A percentile compares a stretch with the other conserved stretches of the same genome.
phyloP scores from a whole-genome alignment of 2,797 vertebrate species.

The Furcifer pardalis region DNA sequence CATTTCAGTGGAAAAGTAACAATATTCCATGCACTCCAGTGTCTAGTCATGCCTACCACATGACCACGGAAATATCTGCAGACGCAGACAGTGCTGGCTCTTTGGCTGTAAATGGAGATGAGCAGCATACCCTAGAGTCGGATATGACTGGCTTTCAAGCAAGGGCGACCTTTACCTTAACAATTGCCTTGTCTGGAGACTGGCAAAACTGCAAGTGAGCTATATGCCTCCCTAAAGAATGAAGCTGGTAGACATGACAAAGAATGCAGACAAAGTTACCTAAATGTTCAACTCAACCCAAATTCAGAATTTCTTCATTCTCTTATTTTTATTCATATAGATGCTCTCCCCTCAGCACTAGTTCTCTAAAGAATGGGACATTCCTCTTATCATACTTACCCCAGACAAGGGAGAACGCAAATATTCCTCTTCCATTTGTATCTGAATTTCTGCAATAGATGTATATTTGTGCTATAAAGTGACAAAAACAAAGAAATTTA shows the following conservation, averaged over 20 bases:
- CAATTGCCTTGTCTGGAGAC: too few relatives aligned
- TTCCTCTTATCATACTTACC: constrained; percentile 75
- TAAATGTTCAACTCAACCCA: background rate
- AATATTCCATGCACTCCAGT: too few relatives aligned
- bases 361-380: background rate
- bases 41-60: too few relatives aligned
- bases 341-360: background rate
- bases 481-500: constrained; percentile 12
- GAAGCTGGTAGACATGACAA: background rate
- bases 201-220: background rate
- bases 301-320: background rate
- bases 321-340: background rate
- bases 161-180: too few relatives aligned
- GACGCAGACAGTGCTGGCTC: too few relatives aligned
- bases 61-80: too few relatives aligned
- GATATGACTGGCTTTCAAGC: too few relatives aligned
- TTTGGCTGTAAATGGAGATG: too few relatives aligned
- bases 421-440: constrained; percentile 92
- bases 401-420: constrained; percentile 94
- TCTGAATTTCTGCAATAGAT: constrained; percentile 94
- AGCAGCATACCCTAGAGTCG: too few relatives aligned
- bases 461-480: constrained; percentile 91
- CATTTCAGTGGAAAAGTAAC: too few relatives aligned
- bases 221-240: background rate
- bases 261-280: background rate